Percentiles rank a stretch among this genome's conserved stretches.
These are phyloP conservation scores for Anastrepha obliqua DNA, from an alignment of 1,140 invertebrate genomes.

Conservation along the genomic window DNA sequence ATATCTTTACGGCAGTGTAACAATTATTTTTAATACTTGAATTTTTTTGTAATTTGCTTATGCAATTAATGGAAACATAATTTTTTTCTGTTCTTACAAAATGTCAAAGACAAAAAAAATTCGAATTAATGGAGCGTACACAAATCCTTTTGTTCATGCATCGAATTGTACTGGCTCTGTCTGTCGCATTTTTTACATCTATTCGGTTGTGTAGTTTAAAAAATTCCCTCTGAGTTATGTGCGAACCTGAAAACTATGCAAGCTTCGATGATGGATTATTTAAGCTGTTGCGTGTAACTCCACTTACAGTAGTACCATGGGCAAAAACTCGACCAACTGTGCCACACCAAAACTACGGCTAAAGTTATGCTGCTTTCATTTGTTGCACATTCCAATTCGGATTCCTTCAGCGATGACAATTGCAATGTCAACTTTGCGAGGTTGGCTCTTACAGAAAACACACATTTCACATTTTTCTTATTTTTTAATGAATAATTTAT, in stretches of 20 bases:
- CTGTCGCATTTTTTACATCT: not conserved
- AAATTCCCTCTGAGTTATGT: not conserved
- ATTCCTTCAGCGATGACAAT: not conserved
- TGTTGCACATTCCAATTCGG: not conserved
- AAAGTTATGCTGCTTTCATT: not conserved
- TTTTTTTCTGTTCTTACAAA: not conserved
- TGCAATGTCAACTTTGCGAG: slow-evolving; percentile 11
- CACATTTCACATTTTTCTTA: not conserved
- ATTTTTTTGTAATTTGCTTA: no score
- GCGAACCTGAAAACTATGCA: not conserved
- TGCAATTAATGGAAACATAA: not conserved
- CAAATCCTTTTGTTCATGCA: not conserved
- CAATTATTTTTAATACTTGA: no score
- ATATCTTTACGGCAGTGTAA: no score
- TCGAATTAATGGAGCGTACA: not conserved
- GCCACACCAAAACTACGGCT: not conserved
- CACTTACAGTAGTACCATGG: not conserved
- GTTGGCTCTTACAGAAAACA: slow-evolving; percentile 3
- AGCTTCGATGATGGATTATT: not conserved
- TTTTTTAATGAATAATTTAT: slow-evolving; percentile 38
- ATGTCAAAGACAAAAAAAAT: not conserved
- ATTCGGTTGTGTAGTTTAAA: not conserved
- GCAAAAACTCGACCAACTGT: not conserved
- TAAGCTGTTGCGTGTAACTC: not conserved
- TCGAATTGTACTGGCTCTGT: not conserved